A percentile compares a stretch with the other conserved stretches of the same genome.
phyloP scores from a whole-genome alignment of 2,888 invertebrate species.

The Plusia festucae region DNA sequence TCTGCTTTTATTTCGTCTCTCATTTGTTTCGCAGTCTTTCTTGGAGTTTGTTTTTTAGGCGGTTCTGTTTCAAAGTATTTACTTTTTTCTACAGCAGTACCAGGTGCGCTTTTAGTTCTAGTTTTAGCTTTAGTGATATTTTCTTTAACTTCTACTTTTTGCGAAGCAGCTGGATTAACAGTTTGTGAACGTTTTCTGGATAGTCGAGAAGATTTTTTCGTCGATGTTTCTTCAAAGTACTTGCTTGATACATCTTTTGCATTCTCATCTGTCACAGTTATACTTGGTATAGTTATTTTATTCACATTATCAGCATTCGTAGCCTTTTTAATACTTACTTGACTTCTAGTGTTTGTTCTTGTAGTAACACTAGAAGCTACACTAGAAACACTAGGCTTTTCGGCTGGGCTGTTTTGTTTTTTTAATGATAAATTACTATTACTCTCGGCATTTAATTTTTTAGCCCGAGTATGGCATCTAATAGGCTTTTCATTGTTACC shows the following conservation, averaged over 20 bases:
- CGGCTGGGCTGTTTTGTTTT: constrained; percentile 29
- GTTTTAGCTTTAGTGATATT: constrained; percentile 53
- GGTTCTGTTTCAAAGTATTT: constrained; percentile 72
- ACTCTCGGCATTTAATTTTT: constrained; percentile 31
- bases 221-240: constrained; percentile 68
- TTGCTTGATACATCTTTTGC: constrained; percentile 68
- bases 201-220: constrained; percentile 31
- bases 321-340: constrained; percentile 31
- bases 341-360: constrained; percentile 26
- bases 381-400: constrained; percentile 20
- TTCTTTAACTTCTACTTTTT: constrained; percentile 36
- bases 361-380: neutral
- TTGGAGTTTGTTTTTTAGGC: constrained; percentile 55
- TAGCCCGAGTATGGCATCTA: constrained; percentile 14
- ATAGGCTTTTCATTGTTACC: constrained; percentile 11
- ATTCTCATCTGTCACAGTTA: constrained; percentile 68
- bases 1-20: constrained; percentile 63
- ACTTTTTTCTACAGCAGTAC: constrained; percentile 67
- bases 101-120: constrained; percentile 77
- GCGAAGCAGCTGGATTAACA: constrained; percentile 46
- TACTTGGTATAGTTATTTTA: constrained; percentile 63
- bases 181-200: constrained; percentile 66
- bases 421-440: constrained; percentile 5
- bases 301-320: constrained; percentile 20
- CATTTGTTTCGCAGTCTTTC: constrained; percentile 60